Conservation (phyloP, 2,888 invertebrate species). For the Conchocele bisecta region DNA sequence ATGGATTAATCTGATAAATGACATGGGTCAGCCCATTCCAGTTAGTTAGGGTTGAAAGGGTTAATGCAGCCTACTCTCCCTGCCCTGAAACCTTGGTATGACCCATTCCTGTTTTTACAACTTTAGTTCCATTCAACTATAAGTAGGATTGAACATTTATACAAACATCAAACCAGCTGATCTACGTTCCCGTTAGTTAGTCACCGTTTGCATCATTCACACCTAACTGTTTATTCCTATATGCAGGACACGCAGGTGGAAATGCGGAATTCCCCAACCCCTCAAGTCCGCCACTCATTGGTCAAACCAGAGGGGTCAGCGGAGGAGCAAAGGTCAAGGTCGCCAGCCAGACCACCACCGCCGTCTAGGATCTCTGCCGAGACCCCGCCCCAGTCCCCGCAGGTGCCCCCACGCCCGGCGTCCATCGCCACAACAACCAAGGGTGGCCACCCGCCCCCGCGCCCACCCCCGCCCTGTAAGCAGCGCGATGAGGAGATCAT, state of each 20-base stretch:
- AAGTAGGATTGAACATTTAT: too few relatives aligned
- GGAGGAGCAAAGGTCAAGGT: constrained; percentile 32
- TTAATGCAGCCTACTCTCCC: too few relatives aligned
- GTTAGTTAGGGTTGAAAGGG: too few relatives aligned
- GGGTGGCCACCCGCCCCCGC: constrained; percentile 30
- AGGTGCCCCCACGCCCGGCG: constrained; percentile 40
- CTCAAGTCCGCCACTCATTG: constrained; percentile 45
- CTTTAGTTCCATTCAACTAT: too few relatives aligned
- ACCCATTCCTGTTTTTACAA: too few relatives aligned
- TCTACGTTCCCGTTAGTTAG: too few relatives aligned
- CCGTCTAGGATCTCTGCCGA: constrained; percentile 33
- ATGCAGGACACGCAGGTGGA: constrained; percentile 52
- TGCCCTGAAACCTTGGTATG: too few relatives aligned
- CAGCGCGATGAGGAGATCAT: constrained; percentile 35
- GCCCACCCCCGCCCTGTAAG: constrained; percentile 45
- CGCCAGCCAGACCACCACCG: constrained; percentile 29
- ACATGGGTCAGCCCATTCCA: too few relatives aligned
- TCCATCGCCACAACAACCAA: constrained; percentile 35
- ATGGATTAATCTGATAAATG: too few relatives aligned
- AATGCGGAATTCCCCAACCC: constrained; percentile 49
- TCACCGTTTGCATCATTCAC: too few relatives aligned
- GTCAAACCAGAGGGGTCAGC: constrained; percentile 35
- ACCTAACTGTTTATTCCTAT: too few relatives aligned
- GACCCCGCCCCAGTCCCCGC: constrained; percentile 54
- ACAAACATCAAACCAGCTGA: too few relatives aligned